These are phyloP conservation scores for Limonius californicus DNA, from an alignment of 1,140 invertebrate genomes.

Conservation along the genomic window DNA sequence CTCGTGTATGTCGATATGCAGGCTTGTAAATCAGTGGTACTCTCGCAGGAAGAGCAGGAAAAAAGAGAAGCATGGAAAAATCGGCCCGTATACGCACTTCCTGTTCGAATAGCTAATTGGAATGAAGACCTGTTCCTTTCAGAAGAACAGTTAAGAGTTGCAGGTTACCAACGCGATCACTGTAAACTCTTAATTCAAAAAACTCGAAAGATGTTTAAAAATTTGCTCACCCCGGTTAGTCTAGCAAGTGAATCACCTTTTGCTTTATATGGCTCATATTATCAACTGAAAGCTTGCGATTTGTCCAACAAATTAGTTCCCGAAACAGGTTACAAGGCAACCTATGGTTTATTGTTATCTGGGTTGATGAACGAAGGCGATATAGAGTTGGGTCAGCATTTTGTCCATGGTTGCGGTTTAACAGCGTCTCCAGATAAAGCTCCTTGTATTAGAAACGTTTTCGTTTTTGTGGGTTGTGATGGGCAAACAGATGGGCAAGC, in stretches of 20 bases:
- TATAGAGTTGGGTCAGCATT: constrained; percentile 38
- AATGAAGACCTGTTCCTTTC: constrained; percentile 37
- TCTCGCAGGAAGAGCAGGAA: neutral
- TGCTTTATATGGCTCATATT: constrained; percentile 35
- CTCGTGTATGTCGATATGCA: too few species aligned
- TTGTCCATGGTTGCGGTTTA: constrained; percentile 40
- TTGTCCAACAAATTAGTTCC: constrained; percentile 23
- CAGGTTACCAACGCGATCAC: constrained; percentile 38
- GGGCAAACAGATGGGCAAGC: constrained; percentile 25
- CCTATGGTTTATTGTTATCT: constrained; percentile 35
- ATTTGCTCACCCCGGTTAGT: constrained; percentile 32
- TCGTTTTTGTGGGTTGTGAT: constrained; percentile 31
- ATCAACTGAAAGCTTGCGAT: constrained; percentile 38
- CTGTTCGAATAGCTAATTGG: constrained; percentile 40
- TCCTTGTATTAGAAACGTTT: constrained; percentile 40
- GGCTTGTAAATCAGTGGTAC: neutral
- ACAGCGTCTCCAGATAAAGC: constrained; percentile 32
- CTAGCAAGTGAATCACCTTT: constrained; percentile 29
- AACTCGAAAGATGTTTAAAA: constrained; percentile 40
- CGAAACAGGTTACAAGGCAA: neutral
- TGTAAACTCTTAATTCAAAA: constrained; percentile 41
- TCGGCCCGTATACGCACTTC: constrained; percentile 36
- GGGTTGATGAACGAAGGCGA: constrained; percentile 40
- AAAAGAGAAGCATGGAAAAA: constrained; percentile 33
- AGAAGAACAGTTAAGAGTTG: constrained; percentile 34